Conservation (phyloP, 2,113 vertebrate genomes). For the Crotalus tigris region DNA sequence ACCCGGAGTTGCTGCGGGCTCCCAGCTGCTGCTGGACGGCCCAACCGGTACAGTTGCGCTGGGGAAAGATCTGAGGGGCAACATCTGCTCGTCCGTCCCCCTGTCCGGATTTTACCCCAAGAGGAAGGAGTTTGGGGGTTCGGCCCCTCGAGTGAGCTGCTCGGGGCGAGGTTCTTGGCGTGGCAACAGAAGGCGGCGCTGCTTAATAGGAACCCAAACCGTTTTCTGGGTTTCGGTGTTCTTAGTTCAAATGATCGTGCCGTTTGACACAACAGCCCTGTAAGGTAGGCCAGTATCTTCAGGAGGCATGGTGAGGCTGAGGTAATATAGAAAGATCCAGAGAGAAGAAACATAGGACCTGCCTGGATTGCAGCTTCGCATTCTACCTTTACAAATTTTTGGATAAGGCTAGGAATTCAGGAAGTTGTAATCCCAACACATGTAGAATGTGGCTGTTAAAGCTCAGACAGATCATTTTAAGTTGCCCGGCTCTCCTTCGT, state of each 20-base stretch:
- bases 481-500: not conserved
- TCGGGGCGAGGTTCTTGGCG: not conserved
- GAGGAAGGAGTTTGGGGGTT: not conserved
- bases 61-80: not conserved
- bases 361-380: not conserved
- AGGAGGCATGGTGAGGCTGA: not conserved
- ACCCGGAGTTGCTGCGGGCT: not conserved
- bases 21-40: not conserved
- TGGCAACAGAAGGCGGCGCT: not conserved
- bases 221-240: not conserved
- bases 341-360: not conserved
- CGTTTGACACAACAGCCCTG: not conserved
- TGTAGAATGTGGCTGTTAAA: not conserved
- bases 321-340: not conserved
- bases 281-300: not conserved
- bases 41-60: not conserved
- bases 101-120: not conserved
- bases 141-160: not conserved
- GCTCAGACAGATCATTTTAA: not conserved
- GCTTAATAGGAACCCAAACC: not conserved
- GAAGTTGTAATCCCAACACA: not conserved
- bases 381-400: not conserved
- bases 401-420: not conserved
- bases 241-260: not conserved
- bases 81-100: not conserved